Percentiles rank a stretch among this genome's conserved stretches.
phyloP scores from a whole-genome alignment of 2,888 invertebrate species.

The Anoplius nigerrimus region DNA sequence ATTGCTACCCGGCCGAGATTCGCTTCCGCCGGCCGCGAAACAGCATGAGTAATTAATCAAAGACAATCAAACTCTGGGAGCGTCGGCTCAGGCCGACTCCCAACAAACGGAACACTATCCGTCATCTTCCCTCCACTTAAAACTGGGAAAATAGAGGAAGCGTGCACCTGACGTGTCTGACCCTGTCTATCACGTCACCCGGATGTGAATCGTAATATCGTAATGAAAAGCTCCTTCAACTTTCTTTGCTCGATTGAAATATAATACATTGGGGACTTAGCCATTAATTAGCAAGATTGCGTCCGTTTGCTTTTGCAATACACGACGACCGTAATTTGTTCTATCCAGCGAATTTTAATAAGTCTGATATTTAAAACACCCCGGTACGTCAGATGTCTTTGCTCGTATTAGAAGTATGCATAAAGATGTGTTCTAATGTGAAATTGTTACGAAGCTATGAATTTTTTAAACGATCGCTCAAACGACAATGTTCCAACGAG shows the following conservation, averaged over 20 bases:
- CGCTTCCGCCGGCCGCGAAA: slow-evolving; percentile 65
- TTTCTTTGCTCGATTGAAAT: not conserved
- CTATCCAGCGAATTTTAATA: too few species aligned
- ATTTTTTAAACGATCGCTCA: too few species aligned
- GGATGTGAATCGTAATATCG: slow-evolving; percentile 45
- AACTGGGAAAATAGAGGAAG: slow-evolving; percentile 34
- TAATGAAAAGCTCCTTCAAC: slow-evolving; percentile 33
- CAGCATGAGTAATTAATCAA: slow-evolving; percentile 72
- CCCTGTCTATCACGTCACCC: slow-evolving; percentile 17
- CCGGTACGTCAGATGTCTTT: too few species aligned
- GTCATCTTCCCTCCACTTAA: slow-evolving; percentile 52
- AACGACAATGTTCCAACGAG: too few species aligned
- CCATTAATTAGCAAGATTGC: too few species aligned
- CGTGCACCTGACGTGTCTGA: slow-evolving; percentile 16
- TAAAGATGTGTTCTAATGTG: too few species aligned
- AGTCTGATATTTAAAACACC: too few species aligned
- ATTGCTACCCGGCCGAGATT: slow-evolving; percentile 61
- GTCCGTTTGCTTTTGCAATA: too few species aligned
- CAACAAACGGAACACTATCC: slow-evolving; percentile 65
- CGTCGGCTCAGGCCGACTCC: slow-evolving; percentile 65
- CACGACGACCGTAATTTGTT: too few species aligned
- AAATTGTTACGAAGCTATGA: too few species aligned
- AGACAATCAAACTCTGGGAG: slow-evolving; percentile 75
- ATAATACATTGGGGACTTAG: too few species aligned
- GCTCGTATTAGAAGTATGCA: too few species aligned